phyloP scores from a whole-genome alignment of 2,888 invertebrate species.

The Melanostoma scalare region DNA sequence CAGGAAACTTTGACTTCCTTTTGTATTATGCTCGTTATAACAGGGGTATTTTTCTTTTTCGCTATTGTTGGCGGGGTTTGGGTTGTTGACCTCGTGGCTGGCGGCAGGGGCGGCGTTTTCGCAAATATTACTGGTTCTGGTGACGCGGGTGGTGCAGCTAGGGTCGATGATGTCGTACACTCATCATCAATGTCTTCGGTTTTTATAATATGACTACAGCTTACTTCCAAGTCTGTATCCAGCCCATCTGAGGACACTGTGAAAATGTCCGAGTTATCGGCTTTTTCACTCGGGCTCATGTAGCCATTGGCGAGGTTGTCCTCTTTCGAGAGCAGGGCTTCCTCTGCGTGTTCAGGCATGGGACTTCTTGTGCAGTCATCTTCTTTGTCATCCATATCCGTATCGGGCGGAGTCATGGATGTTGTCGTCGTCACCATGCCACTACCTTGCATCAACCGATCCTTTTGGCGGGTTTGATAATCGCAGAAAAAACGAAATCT shows the following conservation, averaged over 20 bases:
- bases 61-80: slow-evolving; percentile 1
- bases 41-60: slow-evolving; percentile 75
- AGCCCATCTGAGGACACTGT: slow-evolving; percentile 81
- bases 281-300: slow-evolving; percentile 80
- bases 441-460: slow-evolving; percentile 75
- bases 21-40: slow-evolving; percentile 80
- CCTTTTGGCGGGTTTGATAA: slow-evolving; percentile 74
- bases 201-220: slow-evolving; percentile 75
- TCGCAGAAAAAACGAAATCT: slow-evolving; percentile 59
- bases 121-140: slow-evolving; percentile 17
- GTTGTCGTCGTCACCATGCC: slow-evolving; percentile 65
- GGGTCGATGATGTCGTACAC: slow-evolving; percentile 61
- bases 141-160: slow-evolving; percentile 53
- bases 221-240: slow-evolving; percentile 81
- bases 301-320: slow-evolving; percentile 77
- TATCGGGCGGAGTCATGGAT: slow-evolving; percentile 76
- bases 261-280: slow-evolving; percentile 81
- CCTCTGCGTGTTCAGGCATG: slow-evolving; percentile 75
- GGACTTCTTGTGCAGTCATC: slow-evolving; percentile 76
- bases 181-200: slow-evolving; percentile 67
- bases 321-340: slow-evolving; percentile 44
- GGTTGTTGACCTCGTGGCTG: slow-evolving; percentile 64
- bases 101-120: slow-evolving; percentile 52
- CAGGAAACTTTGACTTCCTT: slow-evolving; percentile 81
- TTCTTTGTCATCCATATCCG: slow-evolving; percentile 73